Percentiles rank a stretch among this genome's conserved stretches.
phyloP scores from a whole-genome alignment of 1,140 invertebrate species.

The Drosophila cardini region DNA sequence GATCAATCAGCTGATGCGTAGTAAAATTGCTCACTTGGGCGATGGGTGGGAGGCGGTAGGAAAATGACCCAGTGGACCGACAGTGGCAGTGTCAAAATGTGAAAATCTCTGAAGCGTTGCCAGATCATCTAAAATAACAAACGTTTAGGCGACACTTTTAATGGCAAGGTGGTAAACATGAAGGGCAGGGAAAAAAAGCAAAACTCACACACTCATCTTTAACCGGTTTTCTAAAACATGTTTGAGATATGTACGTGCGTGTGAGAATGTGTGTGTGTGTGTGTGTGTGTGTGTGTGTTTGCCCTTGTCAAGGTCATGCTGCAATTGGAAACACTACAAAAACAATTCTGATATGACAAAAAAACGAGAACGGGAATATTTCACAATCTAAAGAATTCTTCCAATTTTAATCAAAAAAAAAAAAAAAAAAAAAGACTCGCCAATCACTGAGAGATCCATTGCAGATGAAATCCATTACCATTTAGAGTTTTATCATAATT shows the following conservation, averaged over 20 bases:
- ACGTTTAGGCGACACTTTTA: conserved; percentile 22
- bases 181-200: not conserved
- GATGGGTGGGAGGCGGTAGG: not conserved
- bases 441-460: not conserved
- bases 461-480: not conserved
- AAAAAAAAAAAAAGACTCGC: conserved; percentile 18
- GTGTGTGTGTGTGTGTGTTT: conserved; percentile 15
- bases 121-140: conserved; percentile 51
- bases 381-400: conserved; percentile 6
- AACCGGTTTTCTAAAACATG: conserved; percentile 75
- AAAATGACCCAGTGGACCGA: not conserved
- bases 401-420: not conserved
- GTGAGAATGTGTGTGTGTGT: not conserved
- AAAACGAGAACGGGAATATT: not conserved
- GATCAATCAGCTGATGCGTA: conserved; percentile 5
- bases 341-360: conserved; percentile 2
- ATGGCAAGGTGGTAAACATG: not conserved
- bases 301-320: conserved; percentile 77
- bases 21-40: not conserved
- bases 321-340: conserved; percentile 13
- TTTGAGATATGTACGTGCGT: conserved; percentile 30
- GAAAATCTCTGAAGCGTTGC: conserved; percentile 74
- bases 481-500: conserved; percentile 49
- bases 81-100: conserved; percentile 27
- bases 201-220: not conserved